phyloP scores from a whole-genome alignment of 2,888 invertebrate species.

The Mythimna loreyi region DNA sequence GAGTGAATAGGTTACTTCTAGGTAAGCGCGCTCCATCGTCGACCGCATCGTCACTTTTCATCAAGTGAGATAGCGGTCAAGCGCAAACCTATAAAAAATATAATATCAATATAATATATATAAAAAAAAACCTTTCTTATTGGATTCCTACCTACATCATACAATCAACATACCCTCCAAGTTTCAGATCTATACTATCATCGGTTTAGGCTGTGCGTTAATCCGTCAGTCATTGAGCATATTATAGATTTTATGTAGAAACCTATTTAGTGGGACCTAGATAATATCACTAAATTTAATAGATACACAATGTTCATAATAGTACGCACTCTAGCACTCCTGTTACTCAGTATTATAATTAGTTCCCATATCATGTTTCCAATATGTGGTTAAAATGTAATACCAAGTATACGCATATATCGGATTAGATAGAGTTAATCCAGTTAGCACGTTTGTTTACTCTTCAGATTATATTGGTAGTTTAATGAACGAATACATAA shows the following conservation, averaged over 20 bases:
- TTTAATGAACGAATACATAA: constrained; percentile 27
- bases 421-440: constrained; percentile 45
- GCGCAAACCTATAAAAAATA: too few relatives aligned
- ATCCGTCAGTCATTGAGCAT: too few relatives aligned
- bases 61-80: too few relatives aligned
- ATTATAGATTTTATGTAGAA: neutral
- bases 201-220: too few relatives aligned
- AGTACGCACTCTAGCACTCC: neutral
- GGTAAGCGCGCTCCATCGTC: too few relatives aligned
- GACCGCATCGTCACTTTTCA: too few relatives aligned
- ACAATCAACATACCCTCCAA: too few relatives aligned
- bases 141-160: too few relatives aligned
- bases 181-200: too few relatives aligned
- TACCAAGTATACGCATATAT: constrained; percentile 31
- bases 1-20: too few relatives aligned
- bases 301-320: neutral
- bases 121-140: too few relatives aligned
- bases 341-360: constrained; percentile 4
- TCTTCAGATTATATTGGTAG: constrained; percentile 38
- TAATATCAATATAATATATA: too few relatives aligned
- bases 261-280: neutral
- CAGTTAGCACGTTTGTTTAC: constrained; percentile 42
- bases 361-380: constrained; percentile 33
- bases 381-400: constrained; percentile 44
- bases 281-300: neutral